These are phyloP conservation scores for Alloplasta piceator DNA, from an alignment of 2,888 invertebrate species.

Conservation along the genomic window DNA sequence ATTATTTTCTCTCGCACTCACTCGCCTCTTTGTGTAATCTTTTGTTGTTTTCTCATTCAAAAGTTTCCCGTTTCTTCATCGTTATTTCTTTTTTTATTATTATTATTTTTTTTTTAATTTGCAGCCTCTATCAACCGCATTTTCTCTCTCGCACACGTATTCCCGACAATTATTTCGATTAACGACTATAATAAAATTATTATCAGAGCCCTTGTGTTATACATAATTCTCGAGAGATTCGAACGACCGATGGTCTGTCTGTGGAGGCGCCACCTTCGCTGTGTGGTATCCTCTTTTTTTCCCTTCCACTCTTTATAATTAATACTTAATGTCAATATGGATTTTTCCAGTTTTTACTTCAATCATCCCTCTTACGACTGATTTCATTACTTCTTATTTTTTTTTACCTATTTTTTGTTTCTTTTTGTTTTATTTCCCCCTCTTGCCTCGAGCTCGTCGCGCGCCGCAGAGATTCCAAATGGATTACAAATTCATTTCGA, in stretches of 20 bases:
- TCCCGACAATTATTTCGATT: conserved; percentile 46
- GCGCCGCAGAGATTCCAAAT: conserved; percentile 63
- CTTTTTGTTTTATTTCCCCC: conserved; percentile 13
- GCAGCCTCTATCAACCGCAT: not conserved
- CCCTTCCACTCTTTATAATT: conserved; percentile 13
- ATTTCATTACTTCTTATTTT: conserved; percentile 22
- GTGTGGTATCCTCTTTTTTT: conserved; percentile 12
- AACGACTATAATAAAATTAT: conserved; percentile 57
- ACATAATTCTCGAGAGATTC: conserved; percentile 48
- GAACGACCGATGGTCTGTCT: conserved; percentile 47
- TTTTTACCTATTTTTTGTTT: conserved; percentile 21
- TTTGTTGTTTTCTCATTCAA: conserved; percentile 28
- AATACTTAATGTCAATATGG: conserved; percentile 49
- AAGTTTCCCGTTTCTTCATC: not conserved
- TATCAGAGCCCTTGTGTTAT: conserved; percentile 45
- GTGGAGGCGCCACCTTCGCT: conserved; percentile 19
- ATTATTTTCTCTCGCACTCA: not conserved
- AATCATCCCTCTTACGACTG: conserved; percentile 1
- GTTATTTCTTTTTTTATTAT: not conserved
- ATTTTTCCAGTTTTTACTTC: conserved; percentile 21
- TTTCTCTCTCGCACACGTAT: conserved; percentile 1
- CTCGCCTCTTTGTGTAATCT: conserved; percentile 19
- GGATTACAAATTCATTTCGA: conserved; percentile 57
- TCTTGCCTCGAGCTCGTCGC: conserved; percentile 52
- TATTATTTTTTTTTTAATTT: conserved; percentile 20